A percentile compares a stretch with the other conserved stretches of the same genome.
These are phyloP conservation scores for Prosapia bicincta DNA, from an alignment of 2,888 invertebrate genomes.

Conservation along the genomic window DNA sequence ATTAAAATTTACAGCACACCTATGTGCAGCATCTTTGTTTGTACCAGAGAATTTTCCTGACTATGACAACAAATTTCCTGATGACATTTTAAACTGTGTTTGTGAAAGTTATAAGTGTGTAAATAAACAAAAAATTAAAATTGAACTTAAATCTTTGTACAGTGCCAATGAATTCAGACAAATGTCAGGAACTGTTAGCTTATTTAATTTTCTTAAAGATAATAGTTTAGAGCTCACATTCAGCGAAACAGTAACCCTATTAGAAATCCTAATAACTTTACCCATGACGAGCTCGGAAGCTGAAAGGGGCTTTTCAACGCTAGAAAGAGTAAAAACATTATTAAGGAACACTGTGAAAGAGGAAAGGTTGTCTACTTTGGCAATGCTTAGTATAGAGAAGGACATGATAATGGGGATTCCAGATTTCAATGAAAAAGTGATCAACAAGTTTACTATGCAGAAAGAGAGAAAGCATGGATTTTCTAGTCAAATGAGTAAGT, in stretches of 20 bases:
- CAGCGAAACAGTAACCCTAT: not conserved
- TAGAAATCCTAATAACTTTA: not conserved
- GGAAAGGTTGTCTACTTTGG: not conserved
- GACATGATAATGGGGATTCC: not conserved
- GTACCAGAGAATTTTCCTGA: not conserved
- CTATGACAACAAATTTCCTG: not conserved
- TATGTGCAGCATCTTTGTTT: not conserved
- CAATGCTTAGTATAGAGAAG: not conserved
- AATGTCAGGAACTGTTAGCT: not conserved
- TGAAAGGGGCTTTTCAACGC: slow-evolving; percentile 37
- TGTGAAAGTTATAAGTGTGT: not conserved
- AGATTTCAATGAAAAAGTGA: too few relatives aligned
- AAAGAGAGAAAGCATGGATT: too few relatives aligned
- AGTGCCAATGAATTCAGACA: not conserved
- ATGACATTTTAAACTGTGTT: not conserved
- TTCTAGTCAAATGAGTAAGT: too few relatives aligned
- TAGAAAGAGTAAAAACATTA: slow-evolving; percentile 23
- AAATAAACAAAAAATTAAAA: not conserved
- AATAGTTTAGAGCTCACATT: not conserved
- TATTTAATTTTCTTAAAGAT: not conserved
- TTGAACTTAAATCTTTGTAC: not conserved
- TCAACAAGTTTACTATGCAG: too few relatives aligned
- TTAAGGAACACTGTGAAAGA: not conserved
- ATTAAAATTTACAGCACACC: not conserved
- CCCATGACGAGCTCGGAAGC: slow-evolving; percentile 31